phyloP scores from a whole-genome alignment of 2,888 invertebrate genomes.

The Lasioglossum zephyrum region DNA sequence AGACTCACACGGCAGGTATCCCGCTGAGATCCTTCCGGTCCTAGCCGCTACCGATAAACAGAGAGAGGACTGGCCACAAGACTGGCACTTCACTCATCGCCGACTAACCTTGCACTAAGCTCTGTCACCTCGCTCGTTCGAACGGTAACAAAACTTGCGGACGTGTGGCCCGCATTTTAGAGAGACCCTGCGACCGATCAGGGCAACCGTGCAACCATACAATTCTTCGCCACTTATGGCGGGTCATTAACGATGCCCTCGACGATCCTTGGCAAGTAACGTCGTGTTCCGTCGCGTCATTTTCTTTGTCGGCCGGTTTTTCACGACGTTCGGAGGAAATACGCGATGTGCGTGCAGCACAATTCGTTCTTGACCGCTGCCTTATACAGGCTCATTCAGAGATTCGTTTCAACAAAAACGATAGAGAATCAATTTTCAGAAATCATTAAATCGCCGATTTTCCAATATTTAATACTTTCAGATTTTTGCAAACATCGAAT shows the following conservation, averaged over 20 bases:
- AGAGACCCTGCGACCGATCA: conserved; percentile 71
- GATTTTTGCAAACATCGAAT: neutral
- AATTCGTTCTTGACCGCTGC: neutral
- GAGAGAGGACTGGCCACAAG: conserved; percentile 56
- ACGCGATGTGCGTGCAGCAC: neutral
- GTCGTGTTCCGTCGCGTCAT: neutral
- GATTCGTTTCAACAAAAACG: neutral
- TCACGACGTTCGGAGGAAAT: neutral
- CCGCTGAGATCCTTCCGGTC: conserved; percentile 30
- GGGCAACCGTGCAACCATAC: conserved; percentile 38
- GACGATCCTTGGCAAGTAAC: conserved; percentile 47
- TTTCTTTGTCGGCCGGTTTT: conserved; percentile 27
- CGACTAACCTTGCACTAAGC: conserved; percentile 83
- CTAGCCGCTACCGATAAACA: conserved; percentile 71
- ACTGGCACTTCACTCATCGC: conserved; percentile 80
- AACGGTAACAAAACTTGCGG: conserved; percentile 77
- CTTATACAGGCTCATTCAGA: too few species aligned
- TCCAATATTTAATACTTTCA: too few species aligned
- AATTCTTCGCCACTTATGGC: conserved; percentile 68
- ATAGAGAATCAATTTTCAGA: too few species aligned
- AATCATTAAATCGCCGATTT: too few species aligned
- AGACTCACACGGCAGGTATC: conserved; percentile 39
- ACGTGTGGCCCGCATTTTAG: conserved; percentile 69
- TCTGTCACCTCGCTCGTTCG: conserved; percentile 75
- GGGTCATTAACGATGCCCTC: conserved; percentile 67